Conservation (phyloP, 2,113 vertebrate species). For the Ceyx melanurus region DNA sequence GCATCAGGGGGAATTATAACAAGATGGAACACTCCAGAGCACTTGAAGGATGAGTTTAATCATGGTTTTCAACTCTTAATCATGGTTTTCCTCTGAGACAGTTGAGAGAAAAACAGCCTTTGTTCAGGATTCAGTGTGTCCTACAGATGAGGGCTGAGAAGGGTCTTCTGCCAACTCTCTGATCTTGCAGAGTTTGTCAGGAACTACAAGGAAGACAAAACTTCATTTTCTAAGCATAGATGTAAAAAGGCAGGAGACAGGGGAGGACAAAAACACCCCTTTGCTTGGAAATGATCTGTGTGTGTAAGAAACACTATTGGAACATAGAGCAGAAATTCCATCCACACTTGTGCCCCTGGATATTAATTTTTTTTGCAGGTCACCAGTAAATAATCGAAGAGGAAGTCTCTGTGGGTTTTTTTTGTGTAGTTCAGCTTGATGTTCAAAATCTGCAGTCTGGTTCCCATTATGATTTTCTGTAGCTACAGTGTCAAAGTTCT, state of each 20-base stretch:
- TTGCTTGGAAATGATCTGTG: neutral
- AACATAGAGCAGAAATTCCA: neutral
- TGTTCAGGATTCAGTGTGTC: neutral
- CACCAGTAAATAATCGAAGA: neutral
- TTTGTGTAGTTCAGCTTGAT: neutral
- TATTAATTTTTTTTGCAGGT: neutral
- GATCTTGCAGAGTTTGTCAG: neutral
- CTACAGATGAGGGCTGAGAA: neutral
- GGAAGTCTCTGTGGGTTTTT: neutral
- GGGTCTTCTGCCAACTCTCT: neutral
- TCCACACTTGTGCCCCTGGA: fast-evolving
- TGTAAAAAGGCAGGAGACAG: neutral
- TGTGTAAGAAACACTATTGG: neutral
- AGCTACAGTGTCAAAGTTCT: neutral
- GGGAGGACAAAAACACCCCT: neutral
- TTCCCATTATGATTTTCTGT: slow-evolving; percentile 17
- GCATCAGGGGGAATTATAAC: neutral
- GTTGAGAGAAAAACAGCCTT: neutral
- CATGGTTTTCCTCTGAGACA: neutral
- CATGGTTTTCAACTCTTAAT: neutral
- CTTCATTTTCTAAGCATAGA: neutral
- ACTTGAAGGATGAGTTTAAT: neutral
- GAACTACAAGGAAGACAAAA: neutral
- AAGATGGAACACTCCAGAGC: neutral
- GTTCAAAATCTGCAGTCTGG: neutral